Evolutionary conservation across 2,113 vertebrate species (phyloP).

Genomic region (Caloenas nicobarica): DNA sequence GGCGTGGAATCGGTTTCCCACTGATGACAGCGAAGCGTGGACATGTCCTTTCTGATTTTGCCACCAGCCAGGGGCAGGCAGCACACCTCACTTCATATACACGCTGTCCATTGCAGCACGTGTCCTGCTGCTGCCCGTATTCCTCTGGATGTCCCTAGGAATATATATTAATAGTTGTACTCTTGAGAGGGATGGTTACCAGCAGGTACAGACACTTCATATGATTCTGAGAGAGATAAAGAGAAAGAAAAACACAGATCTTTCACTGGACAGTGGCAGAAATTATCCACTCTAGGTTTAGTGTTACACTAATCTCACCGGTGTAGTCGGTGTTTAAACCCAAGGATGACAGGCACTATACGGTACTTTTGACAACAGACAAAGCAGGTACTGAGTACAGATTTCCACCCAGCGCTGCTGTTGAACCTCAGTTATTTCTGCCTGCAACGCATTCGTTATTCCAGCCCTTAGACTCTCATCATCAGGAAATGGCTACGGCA

Average conservation of each 20-base stretch:
- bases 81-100: neutral
- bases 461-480: neutral
- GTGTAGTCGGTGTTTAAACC: neutral
- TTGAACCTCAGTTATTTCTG: neutral
- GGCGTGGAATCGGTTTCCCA: neutral
- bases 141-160: neutral
- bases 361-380: neutral
- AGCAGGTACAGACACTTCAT: neutral
- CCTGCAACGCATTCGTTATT: neutral
- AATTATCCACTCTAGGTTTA: neutral
- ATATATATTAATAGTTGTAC: no score
- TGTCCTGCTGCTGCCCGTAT: fast-evolving
- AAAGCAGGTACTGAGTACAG: neutral
- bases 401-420: neutral
- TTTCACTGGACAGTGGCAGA: neutral
- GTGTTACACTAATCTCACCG: fast-evolving
- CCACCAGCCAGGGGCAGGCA: neutral
- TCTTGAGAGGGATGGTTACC: neutral
- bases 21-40: neutral
- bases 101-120: fast-evolving
- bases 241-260: neutral
- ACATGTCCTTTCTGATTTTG: neutral
- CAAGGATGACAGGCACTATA: neutral
- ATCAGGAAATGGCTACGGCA: fast-evolving
- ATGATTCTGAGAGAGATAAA: neutral